These are phyloP conservation scores for Drosophila pseudotalamancana DNA, from an alignment of 2,888 invertebrate species.

Conservation along the genomic window DNA sequence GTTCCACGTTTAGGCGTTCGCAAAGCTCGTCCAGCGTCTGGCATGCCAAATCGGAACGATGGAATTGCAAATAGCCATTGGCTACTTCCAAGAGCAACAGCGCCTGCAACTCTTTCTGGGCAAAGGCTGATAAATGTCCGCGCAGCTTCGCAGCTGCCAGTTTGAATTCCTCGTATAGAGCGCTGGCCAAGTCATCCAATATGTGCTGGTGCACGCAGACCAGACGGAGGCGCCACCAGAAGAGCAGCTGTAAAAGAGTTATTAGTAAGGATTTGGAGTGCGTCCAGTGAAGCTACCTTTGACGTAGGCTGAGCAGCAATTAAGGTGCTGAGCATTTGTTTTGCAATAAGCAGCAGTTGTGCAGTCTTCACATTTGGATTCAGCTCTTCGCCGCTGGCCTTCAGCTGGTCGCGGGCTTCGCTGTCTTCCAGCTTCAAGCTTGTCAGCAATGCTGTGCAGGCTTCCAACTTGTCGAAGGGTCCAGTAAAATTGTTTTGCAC, in stretches of 20 bases:
- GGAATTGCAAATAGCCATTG: conserved; percentile 90
- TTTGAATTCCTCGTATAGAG: conserved; percentile 85
- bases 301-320: conserved; percentile 76
- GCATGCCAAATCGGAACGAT: conserved; percentile 89
- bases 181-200: conserved; percentile 90
- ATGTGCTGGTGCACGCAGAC: conserved; percentile 90
- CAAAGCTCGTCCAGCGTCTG: conserved; percentile 88
- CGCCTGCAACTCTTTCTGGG: conserved; percentile 83
- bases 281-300: conserved; percentile 39
- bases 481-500: conserved; percentile 93
- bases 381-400: conserved; percentile 87
- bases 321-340: conserved; percentile 83
- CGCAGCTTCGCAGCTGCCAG: conserved; percentile 54
- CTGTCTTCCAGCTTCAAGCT: conserved; percentile 21
- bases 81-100: conserved; percentile 86
- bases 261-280: neutral
- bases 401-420: conserved; percentile 62
- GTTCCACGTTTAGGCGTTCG: conserved; percentile 87
- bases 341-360: conserved; percentile 83
- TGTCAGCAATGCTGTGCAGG: conserved; percentile 47
- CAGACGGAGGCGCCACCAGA: conserved; percentile 90
- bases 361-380: conserved; percentile 87
- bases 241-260: conserved; percentile 51
- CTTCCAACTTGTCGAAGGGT: conserved; percentile 84
- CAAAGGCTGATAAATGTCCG: conserved; percentile 73